Evolutionary conservation across 2,113 vertebrate genomes (phyloP).

Genomic region (Heteronetta atricapilla): DNA sequence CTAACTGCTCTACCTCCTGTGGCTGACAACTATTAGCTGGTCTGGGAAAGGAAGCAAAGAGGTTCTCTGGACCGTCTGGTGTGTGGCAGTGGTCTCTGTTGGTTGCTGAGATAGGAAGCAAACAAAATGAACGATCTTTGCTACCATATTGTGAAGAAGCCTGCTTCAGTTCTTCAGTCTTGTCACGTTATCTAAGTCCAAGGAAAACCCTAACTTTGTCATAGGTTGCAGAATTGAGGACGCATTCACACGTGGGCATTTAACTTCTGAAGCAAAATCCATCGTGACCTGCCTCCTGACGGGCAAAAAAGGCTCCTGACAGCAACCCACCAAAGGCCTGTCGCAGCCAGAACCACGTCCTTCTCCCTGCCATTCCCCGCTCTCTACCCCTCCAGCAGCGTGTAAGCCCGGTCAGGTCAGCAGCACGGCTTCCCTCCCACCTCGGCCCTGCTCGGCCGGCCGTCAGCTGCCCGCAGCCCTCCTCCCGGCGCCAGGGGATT

Average conservation of each 20-base stretch:
- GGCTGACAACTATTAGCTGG: accelerated
- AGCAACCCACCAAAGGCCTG: neutral
- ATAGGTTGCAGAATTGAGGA: accelerated
- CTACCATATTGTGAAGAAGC: neutral
- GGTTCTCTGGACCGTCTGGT: neutral
- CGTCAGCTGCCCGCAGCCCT: no score
- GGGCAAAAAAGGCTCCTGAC: neutral
- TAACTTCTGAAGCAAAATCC: neutral
- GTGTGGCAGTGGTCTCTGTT: neutral
- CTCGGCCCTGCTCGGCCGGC: no score
- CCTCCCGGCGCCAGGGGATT: no score
- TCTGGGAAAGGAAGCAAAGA: neutral
- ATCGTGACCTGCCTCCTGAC: accelerated
- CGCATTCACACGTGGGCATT: accelerated
- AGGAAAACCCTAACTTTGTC: neutral
- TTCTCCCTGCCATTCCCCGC: neutral
- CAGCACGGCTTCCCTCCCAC: neutral
- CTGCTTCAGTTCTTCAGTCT: no score
- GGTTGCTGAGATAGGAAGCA: neutral
- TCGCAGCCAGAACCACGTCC: neutral
- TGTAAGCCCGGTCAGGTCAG: neutral
- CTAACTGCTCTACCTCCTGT: no score
- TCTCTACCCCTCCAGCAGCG: neutral
- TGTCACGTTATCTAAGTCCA: neutral
- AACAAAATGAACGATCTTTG: neutral